Conservation (phyloP, 2,888 invertebrate species). For the Flabesymbios commensalis region DNA sequence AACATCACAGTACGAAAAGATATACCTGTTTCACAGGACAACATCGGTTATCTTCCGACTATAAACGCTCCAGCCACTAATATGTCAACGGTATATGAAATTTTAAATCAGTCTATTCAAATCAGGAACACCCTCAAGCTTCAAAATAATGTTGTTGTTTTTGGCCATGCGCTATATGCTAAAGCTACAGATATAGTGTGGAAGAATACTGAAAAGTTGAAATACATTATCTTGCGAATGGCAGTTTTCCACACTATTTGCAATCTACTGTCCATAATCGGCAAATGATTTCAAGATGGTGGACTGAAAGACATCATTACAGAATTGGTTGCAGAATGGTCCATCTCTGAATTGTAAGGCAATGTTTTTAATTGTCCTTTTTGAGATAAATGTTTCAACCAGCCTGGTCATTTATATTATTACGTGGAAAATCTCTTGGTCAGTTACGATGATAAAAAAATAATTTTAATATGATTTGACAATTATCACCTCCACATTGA, state of each 20-base stretch:
- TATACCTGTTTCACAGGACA: conserved; percentile 9
- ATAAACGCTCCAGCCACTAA: conserved; percentile 21
- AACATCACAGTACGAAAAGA: not conserved
- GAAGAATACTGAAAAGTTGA: conserved; percentile 25
- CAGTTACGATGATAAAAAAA: too few species aligned
- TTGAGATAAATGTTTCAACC: too few species aligned
- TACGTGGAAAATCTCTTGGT: too few species aligned
- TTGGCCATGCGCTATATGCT: conserved; percentile 37
- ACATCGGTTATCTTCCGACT: conserved; percentile 14
- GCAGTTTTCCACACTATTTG: conserved; percentile 35
- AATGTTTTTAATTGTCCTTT: too few species aligned
- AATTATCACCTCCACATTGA: too few species aligned
- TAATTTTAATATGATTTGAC: too few species aligned
- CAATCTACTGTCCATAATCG: conserved; percentile 31
- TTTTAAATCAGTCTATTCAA: conserved; percentile 8
- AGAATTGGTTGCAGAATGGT: conserved; percentile 36
- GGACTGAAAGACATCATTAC: conserved; percentile 32
- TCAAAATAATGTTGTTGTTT: conserved; percentile 13
- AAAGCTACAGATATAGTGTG: conserved; percentile 35
- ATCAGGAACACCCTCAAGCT: conserved; percentile 17
- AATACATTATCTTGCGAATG: conserved; percentile 23
- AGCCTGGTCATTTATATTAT: too few species aligned
- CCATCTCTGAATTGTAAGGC: conserved; percentile 18
- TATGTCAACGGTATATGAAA: conserved; percentile 17
- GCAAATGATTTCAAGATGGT: conserved; percentile 35